Percentiles rank a stretch among this genome's conserved stretches.
These are phyloP conservation scores for Polylopha cassiicola DNA, from an alignment of 2,888 invertebrate genomes.

Conservation along the genomic window DNA sequence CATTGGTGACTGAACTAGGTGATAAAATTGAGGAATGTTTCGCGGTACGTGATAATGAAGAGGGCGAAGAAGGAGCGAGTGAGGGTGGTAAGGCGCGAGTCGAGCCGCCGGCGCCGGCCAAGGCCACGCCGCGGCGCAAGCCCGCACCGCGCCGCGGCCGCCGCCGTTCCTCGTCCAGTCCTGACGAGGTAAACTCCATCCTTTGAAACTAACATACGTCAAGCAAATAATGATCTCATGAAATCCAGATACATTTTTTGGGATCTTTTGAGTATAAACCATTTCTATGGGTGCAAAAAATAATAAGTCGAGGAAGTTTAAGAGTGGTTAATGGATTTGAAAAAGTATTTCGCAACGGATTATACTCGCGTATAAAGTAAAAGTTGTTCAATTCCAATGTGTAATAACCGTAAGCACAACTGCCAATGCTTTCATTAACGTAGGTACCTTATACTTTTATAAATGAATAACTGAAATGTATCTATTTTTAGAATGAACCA, in stretches of 20 bases:
- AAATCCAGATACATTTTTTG: too few species aligned
- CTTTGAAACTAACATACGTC: neutral
- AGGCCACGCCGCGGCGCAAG: slow-evolving; percentile 43
- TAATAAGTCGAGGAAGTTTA: too few species aligned
- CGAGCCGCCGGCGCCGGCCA: slow-evolving; percentile 21
- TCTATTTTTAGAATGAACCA: slow-evolving; percentile 54
- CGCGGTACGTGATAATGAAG: slow-evolving; percentile 60
- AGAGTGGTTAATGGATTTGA: too few species aligned
- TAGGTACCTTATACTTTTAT: neutral
- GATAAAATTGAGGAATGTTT: slow-evolving; percentile 81
- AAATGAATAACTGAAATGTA: neutral
- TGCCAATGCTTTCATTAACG: too few species aligned
- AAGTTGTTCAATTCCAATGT: too few species aligned
- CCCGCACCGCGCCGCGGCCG: slow-evolving; percentile 38
- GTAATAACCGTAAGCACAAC: too few species aligned
- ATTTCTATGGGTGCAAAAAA: too few species aligned
- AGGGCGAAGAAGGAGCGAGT: slow-evolving; percentile 29
- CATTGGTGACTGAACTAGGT: slow-evolving; percentile 81
- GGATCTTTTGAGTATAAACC: too few species aligned
- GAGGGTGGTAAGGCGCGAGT: slow-evolving; percentile 9
- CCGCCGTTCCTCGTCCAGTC: slow-evolving; percentile 51
- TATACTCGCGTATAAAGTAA: too few species aligned
- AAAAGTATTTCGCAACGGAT: too few species aligned
- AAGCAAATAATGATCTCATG: too few species aligned
- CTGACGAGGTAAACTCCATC: slow-evolving; percentile 49